Evolutionary conservation across 1,140 invertebrate genomes (phyloP).

Genomic region (Stegodyphus mimosarum): DNA sequence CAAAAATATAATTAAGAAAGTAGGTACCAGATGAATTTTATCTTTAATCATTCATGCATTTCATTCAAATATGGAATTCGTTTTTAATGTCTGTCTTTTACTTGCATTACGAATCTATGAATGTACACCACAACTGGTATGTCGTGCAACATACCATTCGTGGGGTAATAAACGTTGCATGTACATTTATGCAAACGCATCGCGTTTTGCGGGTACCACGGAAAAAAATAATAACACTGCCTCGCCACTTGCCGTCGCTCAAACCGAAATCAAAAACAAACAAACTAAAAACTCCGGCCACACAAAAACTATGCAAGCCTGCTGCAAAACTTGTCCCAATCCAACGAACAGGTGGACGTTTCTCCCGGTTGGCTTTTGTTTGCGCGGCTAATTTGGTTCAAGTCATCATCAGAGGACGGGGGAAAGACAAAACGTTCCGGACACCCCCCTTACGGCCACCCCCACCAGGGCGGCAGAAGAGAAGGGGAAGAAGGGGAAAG

Average conservation of each 20-base stretch:
- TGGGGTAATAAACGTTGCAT: neutral
- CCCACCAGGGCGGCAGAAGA: too few species aligned
- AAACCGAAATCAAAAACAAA: slow-evolving; percentile 2
- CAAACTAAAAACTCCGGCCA: neutral
- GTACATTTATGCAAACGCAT: neutral
- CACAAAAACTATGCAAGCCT: neutral
- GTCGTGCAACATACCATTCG: neutral
- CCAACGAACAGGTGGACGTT: slow-evolving; percentile 53
- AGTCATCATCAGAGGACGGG: slow-evolving; percentile 45
- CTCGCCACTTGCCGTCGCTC: neutral
- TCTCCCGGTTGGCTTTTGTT: slow-evolving; percentile 25
- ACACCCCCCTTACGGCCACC: neutral
- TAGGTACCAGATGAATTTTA: too few species aligned
- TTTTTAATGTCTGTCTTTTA: too few species aligned
- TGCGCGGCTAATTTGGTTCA: slow-evolving; percentile 58
- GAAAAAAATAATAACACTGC: slow-evolving; percentile 2
- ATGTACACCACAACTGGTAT: neutral
- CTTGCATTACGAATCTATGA: neutral
- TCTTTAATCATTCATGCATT: too few species aligned
- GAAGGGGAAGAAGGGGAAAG: neutral
- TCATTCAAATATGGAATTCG: too few species aligned
- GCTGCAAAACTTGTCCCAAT: neutral
- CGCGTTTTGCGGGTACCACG: slow-evolving; percentile 3
- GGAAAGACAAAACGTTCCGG: slow-evolving; percentile 29
- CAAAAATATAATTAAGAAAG: too few species aligned